A percentile compares a stretch with the other conserved stretches of the same genome.
Evolutionary conservation across 1,140 invertebrate genomes (phyloP).

Genomic region (Andrena cerasifolii): DNA sequence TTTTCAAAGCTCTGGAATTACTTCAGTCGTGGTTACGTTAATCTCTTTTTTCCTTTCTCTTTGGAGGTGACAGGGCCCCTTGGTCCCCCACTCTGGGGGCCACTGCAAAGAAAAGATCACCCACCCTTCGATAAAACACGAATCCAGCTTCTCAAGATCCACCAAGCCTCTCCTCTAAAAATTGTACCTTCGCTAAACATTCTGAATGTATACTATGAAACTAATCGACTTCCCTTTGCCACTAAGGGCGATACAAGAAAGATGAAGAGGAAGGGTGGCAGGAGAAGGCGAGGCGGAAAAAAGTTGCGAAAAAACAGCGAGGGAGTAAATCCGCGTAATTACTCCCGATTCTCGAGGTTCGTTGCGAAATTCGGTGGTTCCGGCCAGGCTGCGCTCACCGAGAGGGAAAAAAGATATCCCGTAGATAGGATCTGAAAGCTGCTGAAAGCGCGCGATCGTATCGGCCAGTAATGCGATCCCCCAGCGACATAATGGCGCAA

Average conservation of each 20-base stretch:
- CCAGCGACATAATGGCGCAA: slow-evolving; percentile 67
- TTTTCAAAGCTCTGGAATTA: no score
- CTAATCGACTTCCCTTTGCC: no score
- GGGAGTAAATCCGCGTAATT: slow-evolving; percentile 49
- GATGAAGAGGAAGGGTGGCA: not conserved
- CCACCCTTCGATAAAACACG: no score
- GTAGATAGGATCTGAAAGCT: slow-evolving; percentile 62
- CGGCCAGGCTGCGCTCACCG: slow-evolving; percentile 33
- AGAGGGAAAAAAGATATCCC: slow-evolving; percentile 44
- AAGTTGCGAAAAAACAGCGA: not conserved
- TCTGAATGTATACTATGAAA: no score
- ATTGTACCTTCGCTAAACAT: no score
- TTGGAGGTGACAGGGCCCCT: no score
- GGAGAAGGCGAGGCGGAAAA: not conserved
- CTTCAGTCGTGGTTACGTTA: no score
- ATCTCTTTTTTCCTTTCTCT: no score
- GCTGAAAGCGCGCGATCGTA: slow-evolving; percentile 60
- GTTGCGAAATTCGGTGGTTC: slow-evolving; percentile 52
- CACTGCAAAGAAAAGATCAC: no score
- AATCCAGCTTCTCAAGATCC: no score
- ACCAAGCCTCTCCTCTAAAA: no score
- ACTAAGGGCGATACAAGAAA: not conserved
- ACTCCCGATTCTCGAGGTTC: slow-evolving; percentile 37
- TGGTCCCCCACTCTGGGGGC: no score
- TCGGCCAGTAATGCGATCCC: slow-evolving; percentile 68